Evolutionary conservation across 2,797 vertebrate species (phyloP), one percentile per base, ranked within the genome.

Genomic region (Schizopygopsis malacanthus): DNA sequence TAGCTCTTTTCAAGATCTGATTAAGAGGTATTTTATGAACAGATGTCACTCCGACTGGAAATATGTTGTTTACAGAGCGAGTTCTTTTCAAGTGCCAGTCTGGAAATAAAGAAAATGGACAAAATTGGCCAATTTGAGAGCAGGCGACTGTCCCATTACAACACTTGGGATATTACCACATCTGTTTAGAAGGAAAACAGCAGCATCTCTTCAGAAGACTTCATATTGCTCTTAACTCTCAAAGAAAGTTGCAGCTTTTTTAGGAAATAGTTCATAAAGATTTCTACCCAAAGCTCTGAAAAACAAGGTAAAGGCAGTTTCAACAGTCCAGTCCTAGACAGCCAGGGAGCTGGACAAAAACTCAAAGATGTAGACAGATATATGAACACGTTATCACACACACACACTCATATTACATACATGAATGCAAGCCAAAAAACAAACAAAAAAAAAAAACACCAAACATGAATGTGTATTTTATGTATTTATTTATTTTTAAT

Each of bases 211-310:
- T 94, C 54, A 89, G 90, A 87, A 78, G 75, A 82, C 84, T 33
- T 18, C n/a, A 95, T 95, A 97, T 94, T 90, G 91, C 91, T 92
- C 88, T 85, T 94, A 96, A 96, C 95, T 95, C 93, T 88, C 89
- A 93, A 93, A 94, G 95, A 95, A 96, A 96, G 94, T 93, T 85
- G 93, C 92, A 90, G 70, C 39, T 82, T 59, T 73, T 12, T 43
- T 47, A 33, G 70, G 13, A 33, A 72, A 73, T 22, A 52, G 33
- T 61, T 59, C 73, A 56, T 45, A 45, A 71, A 61, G 6, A 59
- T 47, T 45, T 95, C 96, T 95, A 93, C 91, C 90, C 92, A 91
- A 91, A 92, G 90, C 92, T 92, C 92, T 90, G 92, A 94, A 95
- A 95, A 94, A 89, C 92, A 85, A 92, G 89, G 92, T 91, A 94